Conservation (phyloP, 2,797 vertebrate genomes). For the Neosalanx taihuensis region DNA sequence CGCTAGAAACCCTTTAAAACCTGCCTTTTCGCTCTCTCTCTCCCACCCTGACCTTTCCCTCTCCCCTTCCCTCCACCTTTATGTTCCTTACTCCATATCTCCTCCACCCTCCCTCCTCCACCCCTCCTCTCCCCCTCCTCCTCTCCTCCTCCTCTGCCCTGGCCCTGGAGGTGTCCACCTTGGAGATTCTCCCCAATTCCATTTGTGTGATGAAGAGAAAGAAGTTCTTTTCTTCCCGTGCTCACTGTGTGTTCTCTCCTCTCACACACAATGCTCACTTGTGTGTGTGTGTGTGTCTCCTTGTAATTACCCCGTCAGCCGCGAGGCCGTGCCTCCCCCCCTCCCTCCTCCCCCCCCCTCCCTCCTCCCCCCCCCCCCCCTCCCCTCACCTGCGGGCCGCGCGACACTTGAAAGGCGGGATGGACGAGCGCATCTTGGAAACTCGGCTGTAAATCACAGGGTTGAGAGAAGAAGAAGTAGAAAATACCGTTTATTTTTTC, state of each 20-base stretch:
- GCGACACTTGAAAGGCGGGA: slow-evolving; percentile 61
- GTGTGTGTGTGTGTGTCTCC: slow-evolving; percentile 43
- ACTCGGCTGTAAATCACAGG: slow-evolving; percentile 30
- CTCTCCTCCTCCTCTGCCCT: too few relatives aligned
- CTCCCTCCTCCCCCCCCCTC: slow-evolving; percentile 36
- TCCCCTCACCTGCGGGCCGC: slow-evolving; percentile 40
- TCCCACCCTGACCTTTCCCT: too few relatives aligned
- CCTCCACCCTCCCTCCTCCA: too few relatives aligned
- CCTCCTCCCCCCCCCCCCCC: slow-evolving; percentile 38
- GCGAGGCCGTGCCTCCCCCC: slow-evolving; percentile 18
- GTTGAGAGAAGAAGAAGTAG: neutral
- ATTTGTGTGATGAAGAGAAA: slow-evolving; percentile 17
- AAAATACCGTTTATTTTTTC: too few relatives aligned
- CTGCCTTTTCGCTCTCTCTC: too few relatives aligned
- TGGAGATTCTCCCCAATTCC: too few relatives aligned
- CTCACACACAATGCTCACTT: slow-evolving; percentile 66
- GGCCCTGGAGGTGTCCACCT: too few relatives aligned
- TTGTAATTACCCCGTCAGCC: slow-evolving; percentile 62
- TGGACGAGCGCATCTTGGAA: slow-evolving; percentile 15
- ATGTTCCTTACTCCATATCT: too few relatives aligned
- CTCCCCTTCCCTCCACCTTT: too few relatives aligned
- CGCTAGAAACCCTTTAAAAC: too few relatives aligned
- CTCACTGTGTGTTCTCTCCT: slow-evolving; percentile 47
- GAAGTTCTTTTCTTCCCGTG: slow-evolving; percentile 60
- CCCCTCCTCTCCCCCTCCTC: too few relatives aligned